These are phyloP conservation scores for Osmerus mordax DNA, from an alignment of 2,113 vertebrate genomes.

Conservation along the genomic window DNA sequence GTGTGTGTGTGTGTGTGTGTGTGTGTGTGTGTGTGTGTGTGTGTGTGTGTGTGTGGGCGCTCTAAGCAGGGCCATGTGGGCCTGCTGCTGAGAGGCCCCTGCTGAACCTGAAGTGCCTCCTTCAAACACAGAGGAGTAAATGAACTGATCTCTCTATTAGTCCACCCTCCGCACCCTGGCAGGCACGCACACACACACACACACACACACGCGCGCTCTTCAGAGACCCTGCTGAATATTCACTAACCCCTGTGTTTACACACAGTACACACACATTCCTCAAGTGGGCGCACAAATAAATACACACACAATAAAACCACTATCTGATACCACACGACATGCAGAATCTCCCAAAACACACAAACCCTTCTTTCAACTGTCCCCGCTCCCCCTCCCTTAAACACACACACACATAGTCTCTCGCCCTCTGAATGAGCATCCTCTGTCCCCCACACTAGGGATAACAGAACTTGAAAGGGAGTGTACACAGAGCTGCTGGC, in stretches of 20 bases:
- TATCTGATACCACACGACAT: slow-evolving; percentile 1
- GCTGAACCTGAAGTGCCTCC: slow-evolving; percentile 78
- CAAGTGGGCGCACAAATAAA: slow-evolving; percentile 52
- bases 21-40: too few species aligned
- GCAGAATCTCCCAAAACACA: slow-evolving; percentile 24
- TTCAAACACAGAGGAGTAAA: slow-evolving; percentile 85
- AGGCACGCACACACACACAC: slow-evolving; percentile 60
- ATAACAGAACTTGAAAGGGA: slow-evolving; percentile 63
- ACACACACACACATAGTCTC: slow-evolving; percentile 26
- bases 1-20: slow-evolving; percentile 29
- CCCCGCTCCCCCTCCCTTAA: slow-evolving; percentile 19
- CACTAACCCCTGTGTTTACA: slow-evolving; percentile 5
- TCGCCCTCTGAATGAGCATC: neutral
- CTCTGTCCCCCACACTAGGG: slow-evolving; percentile 8
- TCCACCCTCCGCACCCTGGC: slow-evolving; percentile 81
- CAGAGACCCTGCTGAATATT: slow-evolving; percentile 33
- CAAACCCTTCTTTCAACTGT: slow-evolving; percentile 18
- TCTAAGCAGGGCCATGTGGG: slow-evolving; percentile 69
- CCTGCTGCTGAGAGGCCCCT: slow-evolving; percentile 57
- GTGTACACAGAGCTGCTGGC: slow-evolving; percentile 67
- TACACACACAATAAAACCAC: neutral
- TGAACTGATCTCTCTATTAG: slow-evolving; percentile 84
- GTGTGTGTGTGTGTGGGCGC: slow-evolving; percentile 27
- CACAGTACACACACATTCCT: neutral
- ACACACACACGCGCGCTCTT: slow-evolving; percentile 39